Base-by-base conservation (phyloP, 2,113 vertebrate species). In the Albula glossodonta region DNA sequence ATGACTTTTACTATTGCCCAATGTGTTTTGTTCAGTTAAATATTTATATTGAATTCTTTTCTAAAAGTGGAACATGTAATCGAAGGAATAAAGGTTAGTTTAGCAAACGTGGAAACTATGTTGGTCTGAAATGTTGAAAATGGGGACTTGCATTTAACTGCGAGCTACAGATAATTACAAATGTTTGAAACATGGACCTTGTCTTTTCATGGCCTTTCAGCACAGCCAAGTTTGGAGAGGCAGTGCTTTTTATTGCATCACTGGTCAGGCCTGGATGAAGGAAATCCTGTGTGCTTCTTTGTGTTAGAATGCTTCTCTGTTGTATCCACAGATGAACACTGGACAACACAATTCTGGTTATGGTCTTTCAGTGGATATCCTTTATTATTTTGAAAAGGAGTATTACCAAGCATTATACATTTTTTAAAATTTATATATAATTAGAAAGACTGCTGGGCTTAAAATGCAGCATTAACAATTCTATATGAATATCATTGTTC, bases 381-480 rank as follows among this genome's bases (percentile, higher is more conserved):
- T 95, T 94, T 92, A 93, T 92, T 94, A 93, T 93, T 94, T 93
- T 93, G 91, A 94, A 92, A 95, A 89, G 90, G 90, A 91, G 83
- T 92, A 93, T 93, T 92, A 93, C 88, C 90, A 94, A 94, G 93
- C 93, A 91, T 93, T 92, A 86, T 49, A 70, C 88, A 89, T 93
- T 92, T 91, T 89, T 93, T 90, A 91, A 87, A 70, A 88, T 85
- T 83, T 85, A 89, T 80, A 88, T 88, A 88, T 85, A 77, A 90
- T 85, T 86, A 89, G 85, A 88, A 88, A 93, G 91, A 91, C 88
- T 86, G 89, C 82, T 56, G 88, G 93, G 92, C 92, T 90, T 88
- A 88, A 93, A 93, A 94, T 49, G 19, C 87, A 92, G 87, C 88
- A 81, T 93, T 53, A 87, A 90, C 88, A 88, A 86, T 80, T 93